Conservation (phyloP, 2,113 vertebrate species). For the Neodon shergylaensis region DNA sequence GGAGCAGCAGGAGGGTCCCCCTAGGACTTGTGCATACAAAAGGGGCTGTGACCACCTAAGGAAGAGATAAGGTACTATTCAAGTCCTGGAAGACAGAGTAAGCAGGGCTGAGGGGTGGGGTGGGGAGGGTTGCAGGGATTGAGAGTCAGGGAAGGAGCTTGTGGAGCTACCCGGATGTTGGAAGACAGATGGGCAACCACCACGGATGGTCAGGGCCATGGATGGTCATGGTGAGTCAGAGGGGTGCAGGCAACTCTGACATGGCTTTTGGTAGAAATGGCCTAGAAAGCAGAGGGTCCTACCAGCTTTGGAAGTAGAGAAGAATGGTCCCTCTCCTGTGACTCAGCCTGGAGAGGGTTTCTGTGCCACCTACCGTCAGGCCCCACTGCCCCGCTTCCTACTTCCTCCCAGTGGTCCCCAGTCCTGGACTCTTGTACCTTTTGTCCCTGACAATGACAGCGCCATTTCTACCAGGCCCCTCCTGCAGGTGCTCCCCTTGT, state of each 20-base stretch:
- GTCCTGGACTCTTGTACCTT: not conserved
- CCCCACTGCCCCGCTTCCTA: constrained; percentile 15
- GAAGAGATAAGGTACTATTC: constrained; percentile 66
- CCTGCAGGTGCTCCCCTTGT: not conserved
- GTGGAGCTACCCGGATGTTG: not conserved
- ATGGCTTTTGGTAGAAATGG: not conserved
- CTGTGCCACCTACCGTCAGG: constrained; percentile 57
- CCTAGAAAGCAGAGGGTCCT: not conserved
- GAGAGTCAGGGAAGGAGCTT: not conserved
- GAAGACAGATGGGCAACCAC: not conserved
- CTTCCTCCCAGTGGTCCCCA: not conserved
- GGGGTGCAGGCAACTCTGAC: not conserved
- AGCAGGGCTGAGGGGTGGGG: fast-evolving
- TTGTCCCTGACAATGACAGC: constrained; percentile 33
- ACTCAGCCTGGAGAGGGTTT: constrained; percentile 61
- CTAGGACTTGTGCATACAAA: not conserved
- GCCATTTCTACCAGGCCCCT: not conserved
- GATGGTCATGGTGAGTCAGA: not conserved
- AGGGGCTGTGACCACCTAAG: constrained; percentile 2
- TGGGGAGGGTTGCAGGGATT: not conserved
- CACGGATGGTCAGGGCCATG: not conserved
- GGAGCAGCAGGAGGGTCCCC: constrained; percentile 1
- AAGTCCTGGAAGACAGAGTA: constrained; percentile 2
- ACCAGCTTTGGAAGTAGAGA: not conserved
- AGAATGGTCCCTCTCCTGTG: fast-evolving